Evolutionary conservation across 1,140 invertebrate species (phyloP).

Genomic region (Chionoecetes opilio): DNA sequence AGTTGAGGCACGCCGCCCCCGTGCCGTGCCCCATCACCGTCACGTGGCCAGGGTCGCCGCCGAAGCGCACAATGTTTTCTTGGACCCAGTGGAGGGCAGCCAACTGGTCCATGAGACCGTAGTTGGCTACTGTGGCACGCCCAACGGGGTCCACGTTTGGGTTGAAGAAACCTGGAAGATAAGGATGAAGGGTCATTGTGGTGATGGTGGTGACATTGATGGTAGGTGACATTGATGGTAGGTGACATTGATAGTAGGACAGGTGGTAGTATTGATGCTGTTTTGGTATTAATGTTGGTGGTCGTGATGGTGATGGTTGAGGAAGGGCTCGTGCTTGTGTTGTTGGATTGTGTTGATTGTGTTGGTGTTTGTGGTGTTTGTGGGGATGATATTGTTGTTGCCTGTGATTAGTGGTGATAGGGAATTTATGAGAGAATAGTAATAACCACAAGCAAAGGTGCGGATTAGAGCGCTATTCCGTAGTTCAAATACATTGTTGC

Average conservation of each 20-base stretch:
- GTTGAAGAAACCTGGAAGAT: conserved; percentile 91
- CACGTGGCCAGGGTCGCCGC: conserved; percentile 93
- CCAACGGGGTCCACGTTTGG: conserved; percentile 92
- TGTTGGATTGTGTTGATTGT: neutral
- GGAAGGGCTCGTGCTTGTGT: neutral
- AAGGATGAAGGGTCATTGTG: neutral
- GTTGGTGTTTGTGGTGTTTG: neutral
- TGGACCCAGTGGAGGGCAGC: conserved; percentile 96
- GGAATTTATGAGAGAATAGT: neutral
- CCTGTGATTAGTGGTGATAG: neutral
- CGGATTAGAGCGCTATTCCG: neutral
- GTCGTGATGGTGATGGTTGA: neutral
- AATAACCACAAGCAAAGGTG: neutral
- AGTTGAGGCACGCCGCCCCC: conserved; percentile 96
- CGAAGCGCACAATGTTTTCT: conserved; percentile 95
- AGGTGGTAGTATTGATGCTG: too few species aligned
- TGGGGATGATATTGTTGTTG: neutral
- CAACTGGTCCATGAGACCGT: conserved; percentile 96
- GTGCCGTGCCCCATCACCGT: conserved; percentile 96
- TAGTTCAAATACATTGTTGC: neutral
- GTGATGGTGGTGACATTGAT: neutral
- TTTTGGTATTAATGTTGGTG: neutral
- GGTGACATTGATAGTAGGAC: neutral
- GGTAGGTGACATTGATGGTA: neutral
- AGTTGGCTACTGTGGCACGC: conserved; percentile 91